phyloP scores from a whole-genome alignment of 1,140 invertebrate species.

The Drosophila lini region DNA sequence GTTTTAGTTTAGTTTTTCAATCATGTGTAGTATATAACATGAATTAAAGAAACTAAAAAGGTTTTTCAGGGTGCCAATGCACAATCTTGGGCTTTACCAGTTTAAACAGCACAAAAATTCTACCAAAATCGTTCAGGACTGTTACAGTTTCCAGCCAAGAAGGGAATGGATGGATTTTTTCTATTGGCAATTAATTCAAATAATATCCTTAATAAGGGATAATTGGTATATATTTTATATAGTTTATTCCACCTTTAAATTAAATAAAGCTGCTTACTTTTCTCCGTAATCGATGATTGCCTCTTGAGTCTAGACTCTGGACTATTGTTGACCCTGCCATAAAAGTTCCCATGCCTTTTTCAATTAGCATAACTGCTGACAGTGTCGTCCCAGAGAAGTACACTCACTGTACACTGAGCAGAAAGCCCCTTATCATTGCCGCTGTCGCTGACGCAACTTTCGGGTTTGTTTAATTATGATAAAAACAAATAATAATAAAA shows the following conservation, averaged over 20 bases:
- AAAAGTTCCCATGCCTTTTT: neutral
- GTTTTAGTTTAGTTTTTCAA: neutral
- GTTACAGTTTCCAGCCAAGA: too few species aligned
- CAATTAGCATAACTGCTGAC: constrained; percentile 33
- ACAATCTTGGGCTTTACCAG: too few species aligned
- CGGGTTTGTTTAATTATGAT: constrained; percentile 74
- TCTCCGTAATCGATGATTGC: neutral
- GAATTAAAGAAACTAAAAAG: neutral
- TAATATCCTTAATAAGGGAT: too few species aligned
- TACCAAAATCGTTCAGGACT: too few species aligned
- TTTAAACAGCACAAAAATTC: too few species aligned
- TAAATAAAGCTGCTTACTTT: neutral
- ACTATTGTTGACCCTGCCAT: neutral
- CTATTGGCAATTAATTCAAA: neutral
- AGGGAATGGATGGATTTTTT: neutral
- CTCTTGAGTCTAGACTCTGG: constrained; percentile 4
- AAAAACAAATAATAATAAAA: constrained; percentile 68
- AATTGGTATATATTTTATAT: too few species aligned
- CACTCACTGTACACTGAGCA: constrained; percentile 1
- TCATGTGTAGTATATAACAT: neutral
- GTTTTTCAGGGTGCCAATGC: too few species aligned
- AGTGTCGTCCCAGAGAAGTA: constrained; percentile 12
- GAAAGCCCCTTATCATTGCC: constrained; percentile 48
- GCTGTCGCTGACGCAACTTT: constrained; percentile 61
- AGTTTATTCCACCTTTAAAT: neutral